A percentile compares a stretch with the other conserved stretches of the same genome.
Conservation (phyloP, 2,888 invertebrate genomes). For the Cerceris ruficornis region DNA sequence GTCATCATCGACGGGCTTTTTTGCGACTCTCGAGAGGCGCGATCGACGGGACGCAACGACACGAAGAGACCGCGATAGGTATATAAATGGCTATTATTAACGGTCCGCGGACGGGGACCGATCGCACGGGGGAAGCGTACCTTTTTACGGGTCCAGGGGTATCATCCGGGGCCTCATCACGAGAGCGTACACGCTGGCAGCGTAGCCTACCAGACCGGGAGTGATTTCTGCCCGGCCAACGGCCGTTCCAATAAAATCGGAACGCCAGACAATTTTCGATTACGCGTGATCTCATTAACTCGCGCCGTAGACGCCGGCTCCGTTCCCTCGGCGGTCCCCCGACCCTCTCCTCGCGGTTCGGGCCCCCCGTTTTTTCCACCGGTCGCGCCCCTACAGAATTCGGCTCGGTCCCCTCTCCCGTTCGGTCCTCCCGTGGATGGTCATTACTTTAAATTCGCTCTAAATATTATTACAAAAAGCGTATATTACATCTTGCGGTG, state of each 20-base stretch:
- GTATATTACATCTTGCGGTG: slow-evolving; percentile 73
- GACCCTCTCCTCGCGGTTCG: slow-evolving; percentile 39
- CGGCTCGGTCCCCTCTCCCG: slow-evolving; percentile 13
- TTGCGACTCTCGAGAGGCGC: background rate
- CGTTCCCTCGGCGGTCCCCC: slow-evolving; percentile 46
- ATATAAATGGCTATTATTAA: slow-evolving; percentile 56
- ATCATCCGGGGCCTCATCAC: slow-evolving; percentile 50
- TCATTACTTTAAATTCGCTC: slow-evolving; percentile 75
- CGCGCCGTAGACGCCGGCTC: slow-evolving; percentile 62
- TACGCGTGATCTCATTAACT: slow-evolving; percentile 81
- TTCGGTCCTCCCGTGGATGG: slow-evolving; percentile 26
- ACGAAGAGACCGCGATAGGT: slow-evolving; percentile 10
- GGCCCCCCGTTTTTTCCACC: slow-evolving; percentile 17
- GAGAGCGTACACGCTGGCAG: slow-evolving; percentile 51
- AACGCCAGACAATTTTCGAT: slow-evolving; percentile 80
- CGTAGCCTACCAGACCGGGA: slow-evolving; percentile 33
- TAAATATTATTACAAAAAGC: slow-evolving; percentile 74
- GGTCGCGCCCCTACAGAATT: slow-evolving; percentile 43
- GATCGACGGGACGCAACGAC: background rate
- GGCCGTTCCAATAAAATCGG: slow-evolving; percentile 77
- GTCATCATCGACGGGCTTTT: background rate
- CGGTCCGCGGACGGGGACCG: slow-evolving; percentile 23
- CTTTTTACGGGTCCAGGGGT: slow-evolving; percentile 32
- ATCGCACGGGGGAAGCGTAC: slow-evolving; percentile 29
- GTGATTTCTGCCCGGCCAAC: slow-evolving; percentile 63